phyloP scores from a whole-genome alignment of 1,140 invertebrate species.

The Bombus sibiricus region DNA sequence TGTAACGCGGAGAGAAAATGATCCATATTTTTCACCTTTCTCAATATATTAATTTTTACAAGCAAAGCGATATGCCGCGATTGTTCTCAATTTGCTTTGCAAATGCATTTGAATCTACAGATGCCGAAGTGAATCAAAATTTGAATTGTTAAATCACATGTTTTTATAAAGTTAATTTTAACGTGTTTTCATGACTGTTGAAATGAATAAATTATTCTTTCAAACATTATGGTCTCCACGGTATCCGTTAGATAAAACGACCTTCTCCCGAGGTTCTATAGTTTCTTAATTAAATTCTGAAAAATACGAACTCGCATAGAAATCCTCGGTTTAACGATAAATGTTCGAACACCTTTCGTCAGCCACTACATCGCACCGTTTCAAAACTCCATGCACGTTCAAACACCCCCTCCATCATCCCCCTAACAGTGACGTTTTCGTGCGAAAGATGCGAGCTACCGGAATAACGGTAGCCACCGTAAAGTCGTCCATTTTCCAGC shows the following conservation, averaged over 20 bases:
- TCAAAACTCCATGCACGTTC: neutral
- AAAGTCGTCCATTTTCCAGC: constrained; percentile 49
- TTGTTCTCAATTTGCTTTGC: neutral
- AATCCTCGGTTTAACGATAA: too few relatives aligned
- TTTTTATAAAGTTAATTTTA: neutral
- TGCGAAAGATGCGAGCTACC: neutral
- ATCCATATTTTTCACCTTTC: constrained; percentile 14
- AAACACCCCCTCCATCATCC: neutral
- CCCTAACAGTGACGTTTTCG: neutral
- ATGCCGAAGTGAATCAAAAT: neutral
- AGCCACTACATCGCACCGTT: neutral
- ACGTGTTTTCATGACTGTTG: too few relatives aligned
- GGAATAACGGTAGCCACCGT: too few relatives aligned
- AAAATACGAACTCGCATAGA: too few relatives aligned
- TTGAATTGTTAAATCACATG: neutral
- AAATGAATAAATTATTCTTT: too few relatives aligned
- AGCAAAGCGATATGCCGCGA: neutral
- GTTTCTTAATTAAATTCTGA: too few relatives aligned
- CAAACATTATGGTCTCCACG: too few relatives aligned
- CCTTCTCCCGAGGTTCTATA: too few relatives aligned
- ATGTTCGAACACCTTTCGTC: neutral
- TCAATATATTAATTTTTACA: neutral
- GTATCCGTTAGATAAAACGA: too few relatives aligned
- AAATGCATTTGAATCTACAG: neutral
- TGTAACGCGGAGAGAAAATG: constrained; percentile 1